These are phyloP conservation scores for Netelia inedita DNA, from an alignment of 2,888 invertebrate species.

Conservation along the genomic window DNA sequence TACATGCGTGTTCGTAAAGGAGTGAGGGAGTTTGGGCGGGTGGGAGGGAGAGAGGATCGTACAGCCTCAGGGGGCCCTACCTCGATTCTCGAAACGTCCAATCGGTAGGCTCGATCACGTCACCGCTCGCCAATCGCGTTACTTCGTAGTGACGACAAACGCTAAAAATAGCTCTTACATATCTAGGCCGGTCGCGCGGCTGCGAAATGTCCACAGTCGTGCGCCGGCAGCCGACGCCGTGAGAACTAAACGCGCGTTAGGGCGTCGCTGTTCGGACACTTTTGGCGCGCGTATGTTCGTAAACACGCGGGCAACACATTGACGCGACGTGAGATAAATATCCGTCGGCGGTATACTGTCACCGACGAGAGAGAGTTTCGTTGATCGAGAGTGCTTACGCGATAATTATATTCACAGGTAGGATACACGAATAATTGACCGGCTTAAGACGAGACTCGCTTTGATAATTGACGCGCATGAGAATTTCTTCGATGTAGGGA, in stretches of 20 bases:
- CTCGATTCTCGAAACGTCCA: conserved; percentile 75
- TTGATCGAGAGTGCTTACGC: conserved; percentile 43
- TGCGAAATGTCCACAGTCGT: conserved; percentile 83
- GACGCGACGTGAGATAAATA: background rate
- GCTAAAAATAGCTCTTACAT: conserved; percentile 83
- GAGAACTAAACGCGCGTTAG: conserved; percentile 61
- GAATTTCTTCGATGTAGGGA: background rate
- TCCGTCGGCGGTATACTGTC: conserved; percentile 12
- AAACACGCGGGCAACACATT: conserved; percentile 35
- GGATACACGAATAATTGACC: conserved; percentile 29
- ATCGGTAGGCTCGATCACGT: conserved; percentile 74
- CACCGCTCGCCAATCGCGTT: conserved; percentile 78
- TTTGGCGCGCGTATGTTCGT: conserved; percentile 31
- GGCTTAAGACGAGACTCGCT: conserved; percentile 12
- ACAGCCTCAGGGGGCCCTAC: conserved; percentile 71
- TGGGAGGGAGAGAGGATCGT: conserved; percentile 60
- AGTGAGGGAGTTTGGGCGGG: conserved; percentile 14
- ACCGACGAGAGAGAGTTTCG: background rate
- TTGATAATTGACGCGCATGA: background rate
- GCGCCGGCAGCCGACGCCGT: conserved; percentile 83
- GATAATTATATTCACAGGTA: conserved; percentile 51
- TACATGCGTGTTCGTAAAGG: background rate
- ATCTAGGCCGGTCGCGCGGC: conserved; percentile 83
- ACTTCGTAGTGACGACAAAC: conserved; percentile 77
- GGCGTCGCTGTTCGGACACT: conserved; percentile 48